Conservation (phyloP, 2,113 vertebrate species). For the Cyphomyrus discorhynchus region DNA sequence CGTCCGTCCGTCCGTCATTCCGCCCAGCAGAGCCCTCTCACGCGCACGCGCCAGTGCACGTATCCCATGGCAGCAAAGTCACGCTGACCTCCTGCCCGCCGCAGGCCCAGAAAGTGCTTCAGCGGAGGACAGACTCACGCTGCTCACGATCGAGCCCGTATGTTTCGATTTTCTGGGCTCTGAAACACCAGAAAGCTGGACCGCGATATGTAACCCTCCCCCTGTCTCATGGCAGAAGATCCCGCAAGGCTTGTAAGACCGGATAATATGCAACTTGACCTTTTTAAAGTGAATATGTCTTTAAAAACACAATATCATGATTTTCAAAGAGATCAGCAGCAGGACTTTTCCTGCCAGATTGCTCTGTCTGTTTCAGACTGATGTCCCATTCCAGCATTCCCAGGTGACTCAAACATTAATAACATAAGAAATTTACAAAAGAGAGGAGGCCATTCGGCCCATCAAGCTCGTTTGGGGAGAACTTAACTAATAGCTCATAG, state of each 20-base stretch:
- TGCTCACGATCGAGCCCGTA: background rate
- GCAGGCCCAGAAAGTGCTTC: background rate
- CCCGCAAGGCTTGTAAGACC: background rate
- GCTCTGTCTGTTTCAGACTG: background rate
- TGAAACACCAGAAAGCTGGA: background rate
- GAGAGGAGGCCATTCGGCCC: too few species aligned
- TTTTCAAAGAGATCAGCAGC: too few species aligned
- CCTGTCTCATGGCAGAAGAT: background rate
- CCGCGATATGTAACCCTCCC: background rate
- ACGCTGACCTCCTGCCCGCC: background rate
- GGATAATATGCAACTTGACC: background rate
- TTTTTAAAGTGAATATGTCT: background rate
- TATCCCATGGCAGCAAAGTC: background rate
- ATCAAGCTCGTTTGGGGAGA: too few species aligned
- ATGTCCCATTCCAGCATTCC: background rate
- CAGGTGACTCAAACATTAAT: background rate
- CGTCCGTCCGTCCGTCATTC: slow-evolving; percentile 53
- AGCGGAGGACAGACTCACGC: background rate
- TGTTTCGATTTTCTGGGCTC: background rate
- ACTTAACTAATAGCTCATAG: too few species aligned
- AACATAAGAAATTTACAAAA: too few species aligned
- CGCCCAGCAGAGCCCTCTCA: background rate
- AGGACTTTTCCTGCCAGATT: background rate
- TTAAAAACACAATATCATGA: background rate
- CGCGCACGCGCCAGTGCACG: background rate